A percentile compares a stretch with the other conserved stretches of the same genome.
phyloP scores from a whole-genome alignment of 2,888 invertebrate species.

The Corythucha ciliata region DNA sequence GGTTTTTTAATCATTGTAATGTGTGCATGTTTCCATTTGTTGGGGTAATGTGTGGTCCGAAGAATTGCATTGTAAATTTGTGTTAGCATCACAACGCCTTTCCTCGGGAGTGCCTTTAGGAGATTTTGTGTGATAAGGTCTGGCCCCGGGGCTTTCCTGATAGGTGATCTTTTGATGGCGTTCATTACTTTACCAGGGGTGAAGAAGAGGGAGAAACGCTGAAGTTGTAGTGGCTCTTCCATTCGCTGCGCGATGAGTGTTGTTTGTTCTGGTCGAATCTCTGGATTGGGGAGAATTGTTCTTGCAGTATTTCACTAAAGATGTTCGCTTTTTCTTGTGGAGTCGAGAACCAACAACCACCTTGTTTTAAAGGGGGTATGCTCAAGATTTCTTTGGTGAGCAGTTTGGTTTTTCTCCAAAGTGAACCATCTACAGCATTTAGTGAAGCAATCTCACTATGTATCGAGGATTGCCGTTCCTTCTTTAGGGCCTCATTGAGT shows the following conservation, averaged over 20 bases:
- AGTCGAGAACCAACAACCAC: slow-evolving; percentile 2
- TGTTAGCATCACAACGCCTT: slow-evolving; percentile 32
- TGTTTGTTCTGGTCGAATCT: background rate
- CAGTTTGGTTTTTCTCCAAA: slow-evolving; percentile 5
- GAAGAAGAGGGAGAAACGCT: background rate
- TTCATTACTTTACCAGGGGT: slow-evolving; percentile 5
- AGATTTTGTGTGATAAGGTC: slow-evolving; percentile 35
- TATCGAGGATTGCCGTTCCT: background rate
- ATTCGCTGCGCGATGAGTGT: background rate
- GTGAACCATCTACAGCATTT: slow-evolving; percentile 5
- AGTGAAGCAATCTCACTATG: background rate
- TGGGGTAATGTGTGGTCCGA: slow-evolving; percentile 32
- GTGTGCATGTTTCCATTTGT: slow-evolving; percentile 33
- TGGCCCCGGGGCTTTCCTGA: slow-evolving; percentile 32
- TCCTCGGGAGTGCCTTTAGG: slow-evolving; percentile 33
- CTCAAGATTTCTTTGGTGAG: slow-evolving; percentile 5
- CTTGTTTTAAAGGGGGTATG: background rate
- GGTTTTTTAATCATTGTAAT: slow-evolving; percentile 25
- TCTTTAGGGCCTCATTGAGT: background rate
- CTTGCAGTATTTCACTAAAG: background rate
- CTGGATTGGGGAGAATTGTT: slow-evolving; percentile 11
- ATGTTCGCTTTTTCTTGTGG: slow-evolving; percentile 6
- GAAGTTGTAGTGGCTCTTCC: background rate
- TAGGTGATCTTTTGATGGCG: background rate
- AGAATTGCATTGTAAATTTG: slow-evolving; percentile 34